Evolutionary conservation across 2,888 invertebrate species (phyloP), one percentile per base, ranked within the genome.

Genomic region (Pandemis corylana): DNA sequence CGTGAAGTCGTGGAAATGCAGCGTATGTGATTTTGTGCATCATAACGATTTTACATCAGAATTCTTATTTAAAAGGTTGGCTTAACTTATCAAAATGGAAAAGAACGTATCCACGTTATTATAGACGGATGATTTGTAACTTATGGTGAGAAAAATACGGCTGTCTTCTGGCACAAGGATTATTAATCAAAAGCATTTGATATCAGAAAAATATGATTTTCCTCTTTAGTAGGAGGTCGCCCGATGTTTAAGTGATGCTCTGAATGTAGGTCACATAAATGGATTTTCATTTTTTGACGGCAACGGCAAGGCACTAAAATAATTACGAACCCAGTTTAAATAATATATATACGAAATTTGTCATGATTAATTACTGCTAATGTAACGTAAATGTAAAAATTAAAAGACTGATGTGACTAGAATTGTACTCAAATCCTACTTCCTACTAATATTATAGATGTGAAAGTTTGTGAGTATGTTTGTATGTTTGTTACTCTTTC

Each of bases 131-230:
- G 91, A 92, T 85, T 90, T 82, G 90, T 89, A 89, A 90, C 89
- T 92, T 89, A 87, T 87, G 89, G 89, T 89, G 89, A 87, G 92
- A 92, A 91, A 91, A 90, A 91, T 89, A 90, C 87, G 87, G 85
- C 87, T 89, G 90, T 90, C 88, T 87, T 85, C 82, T 80, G 82
- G 82, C 83, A 79, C 83, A 78, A 80, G 81, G 87, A 90, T 90
- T 90, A 92, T 92, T 91, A 93, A 93, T 92, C 90, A 92, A 87
- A 87, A 86, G 83, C 82, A 82, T 89, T 90, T 89, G 89, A 89
- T 89, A 87, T 84, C 84, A 86, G 85, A 89, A 91, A 90, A 90
- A 92, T 89, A 91, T 85, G 87, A 86, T 88, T 89, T 89, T 87
- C 84, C 81, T 83, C 80, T 84, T 82, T 79, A 75, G 79, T 80